Evolutionary conservation across 2,888 invertebrate genomes (phyloP), one percentile per base, ranked within the genome.

Genomic region (Laspeyria flexula): DNA sequence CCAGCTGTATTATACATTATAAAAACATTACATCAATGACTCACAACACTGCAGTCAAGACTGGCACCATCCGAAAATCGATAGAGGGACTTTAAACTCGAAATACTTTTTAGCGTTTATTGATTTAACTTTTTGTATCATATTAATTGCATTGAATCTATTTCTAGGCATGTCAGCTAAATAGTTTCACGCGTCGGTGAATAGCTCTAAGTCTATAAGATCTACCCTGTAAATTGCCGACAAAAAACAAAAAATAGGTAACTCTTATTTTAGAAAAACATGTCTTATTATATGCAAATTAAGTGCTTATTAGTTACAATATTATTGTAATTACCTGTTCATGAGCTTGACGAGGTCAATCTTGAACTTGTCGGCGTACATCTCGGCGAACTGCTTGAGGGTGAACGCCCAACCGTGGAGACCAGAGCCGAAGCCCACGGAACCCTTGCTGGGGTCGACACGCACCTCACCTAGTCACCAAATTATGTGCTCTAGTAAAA

Each of bases 381-480:
- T 98, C 92, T 99, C 99, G 39, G 99, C 94, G 93, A 99, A 99
- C 94, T 99, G 99, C 93, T 99, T 99, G 68, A 99, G 95, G 61
- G 99, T 99, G 92, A 99, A 99, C 42, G 99, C 99, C 99, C 99
- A 99, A 64, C 99, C 99, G 89, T 99, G 99, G 60, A 99, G 97
- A 78, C 99, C 99, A 18, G 99, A 99, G 59, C 99, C 99, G 88
- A 99, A 99, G 82, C 99, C 99, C 60, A 99, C 99, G 59, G 99
- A 99, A 73, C 99, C 99, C 93, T 97, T 97, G 92, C 98, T 97
- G 71, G 99, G 99, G 90, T 99, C 99, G 72, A 98, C 99, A 81
- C 97, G 96, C 71, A 99, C 98, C 94, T 98, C 97, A 85, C 99
- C 92, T 92, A 66, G 3, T 48, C 11, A 11, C 31, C 37, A 44